Evolutionary conservation across 2,797 vertebrate species (phyloP), one percentile per base, ranked within the genome.

Genomic region (Protonibea diacanthus): DNA sequence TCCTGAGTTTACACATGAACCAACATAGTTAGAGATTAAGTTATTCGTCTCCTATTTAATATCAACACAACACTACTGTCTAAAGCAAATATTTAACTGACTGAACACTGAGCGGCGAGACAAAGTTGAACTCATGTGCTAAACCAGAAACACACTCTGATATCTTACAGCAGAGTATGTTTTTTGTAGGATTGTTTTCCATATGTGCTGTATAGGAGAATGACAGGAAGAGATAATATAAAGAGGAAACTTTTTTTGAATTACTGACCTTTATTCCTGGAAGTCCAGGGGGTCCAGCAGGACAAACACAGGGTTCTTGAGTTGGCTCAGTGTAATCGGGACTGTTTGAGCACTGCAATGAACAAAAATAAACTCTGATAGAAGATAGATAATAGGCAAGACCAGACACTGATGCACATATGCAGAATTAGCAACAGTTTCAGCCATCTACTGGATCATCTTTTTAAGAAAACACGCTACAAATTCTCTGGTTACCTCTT

Each of bases 311-410:
- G 5, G 98, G 97, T 76, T 95, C 93, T 63, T 94, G 89, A 5
- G 97, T 98, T 27, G 96, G 95, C 75, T 97, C 96, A 59, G 95
- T 83, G 45, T 97, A 96, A 86, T 96, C 96, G 76, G 96, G 94
- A 79, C 95, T 97, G 83, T 97, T 97, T 79, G 96, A 91, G 73
- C 97, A 99, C 98, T 99, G 88, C 4, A 83, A 84, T 62, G 75
- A 86, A 75, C 17, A 80, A 56, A 67, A 64, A 18, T 7, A 70
- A 25, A 23, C 42, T 70, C 14, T 25, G 27, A n/a, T 60, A n/a
- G 25, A 56, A 25, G 66, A 14, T 13, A n/a, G 25, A 56, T 29
- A 71, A 14, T 13, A 47, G 40, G 23, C 47, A 38, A 76, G 45
- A 66, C 23, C 10, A 68, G 38, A n/a, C 21, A 29, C 20, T 47